These are phyloP conservation scores for Haemorhous mexicanus DNA, from an alignment of 2,113 vertebrate genomes.

Conservation along the genomic window DNA sequence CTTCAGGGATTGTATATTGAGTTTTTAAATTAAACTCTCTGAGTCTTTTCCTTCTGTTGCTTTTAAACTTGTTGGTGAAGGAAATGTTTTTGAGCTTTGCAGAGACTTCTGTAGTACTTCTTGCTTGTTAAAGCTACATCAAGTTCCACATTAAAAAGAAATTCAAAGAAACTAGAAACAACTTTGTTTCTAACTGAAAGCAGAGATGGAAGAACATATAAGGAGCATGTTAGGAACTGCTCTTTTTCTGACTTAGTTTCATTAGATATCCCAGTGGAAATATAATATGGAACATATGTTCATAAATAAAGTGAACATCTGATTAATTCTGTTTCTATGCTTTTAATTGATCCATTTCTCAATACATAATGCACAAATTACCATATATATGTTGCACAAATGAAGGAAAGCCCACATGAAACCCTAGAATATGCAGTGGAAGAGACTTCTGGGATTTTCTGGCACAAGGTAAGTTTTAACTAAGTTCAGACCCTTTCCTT, in stretches of 20 bases:
- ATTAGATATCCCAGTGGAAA: background rate
- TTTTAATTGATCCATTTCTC: constrained; percentile 45
- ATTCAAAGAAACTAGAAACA: constrained; percentile 40
- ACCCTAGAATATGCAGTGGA: background rate
- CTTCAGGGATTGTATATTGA: background rate
- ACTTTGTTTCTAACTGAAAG: constrained; percentile 10
- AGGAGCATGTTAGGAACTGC: constrained; percentile 35
- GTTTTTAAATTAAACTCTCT: constrained; percentile 49
- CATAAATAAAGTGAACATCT: constrained; percentile 59
- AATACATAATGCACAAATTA: constrained; percentile 28
- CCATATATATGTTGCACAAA: background rate
- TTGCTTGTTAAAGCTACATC: constrained; percentile 7
- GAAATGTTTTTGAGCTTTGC: background rate
- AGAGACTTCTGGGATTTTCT: background rate
- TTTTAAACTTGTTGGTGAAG: background rate
- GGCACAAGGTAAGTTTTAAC: background rate
- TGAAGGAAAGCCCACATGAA: background rate
- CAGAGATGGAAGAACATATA: constrained; percentile 14
- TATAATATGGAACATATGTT: constrained; percentile 7
- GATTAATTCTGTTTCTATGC: constrained; percentile 37
- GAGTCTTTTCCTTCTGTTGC: constrained; percentile 16
- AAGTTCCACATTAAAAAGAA: constrained; percentile 32
- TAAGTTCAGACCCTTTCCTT: background rate
- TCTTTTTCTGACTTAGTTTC: constrained; percentile 44
- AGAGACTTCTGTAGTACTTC: background rate